Evolutionary conservation across 2,888 invertebrate genomes (phyloP).

Genomic region (Stenichneumon culpator): DNA sequence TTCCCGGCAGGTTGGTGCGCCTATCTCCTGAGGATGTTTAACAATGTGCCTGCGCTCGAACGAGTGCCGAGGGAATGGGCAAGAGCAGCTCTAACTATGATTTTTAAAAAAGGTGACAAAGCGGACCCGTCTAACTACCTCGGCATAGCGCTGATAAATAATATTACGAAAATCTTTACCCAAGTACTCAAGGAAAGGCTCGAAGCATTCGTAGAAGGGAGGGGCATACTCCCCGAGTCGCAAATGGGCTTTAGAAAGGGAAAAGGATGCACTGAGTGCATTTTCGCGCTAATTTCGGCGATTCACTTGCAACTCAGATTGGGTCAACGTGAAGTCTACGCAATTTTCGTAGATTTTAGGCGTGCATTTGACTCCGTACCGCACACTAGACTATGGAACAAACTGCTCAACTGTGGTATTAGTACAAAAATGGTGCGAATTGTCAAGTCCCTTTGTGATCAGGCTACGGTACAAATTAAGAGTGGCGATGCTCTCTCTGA

Average conservation of each 20-base stretch:
- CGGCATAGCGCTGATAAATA: constrained; percentile 57
- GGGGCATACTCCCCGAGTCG: constrained; percentile 48
- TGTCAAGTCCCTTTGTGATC: constrained; percentile 47
- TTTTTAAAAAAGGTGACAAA: constrained; percentile 58
- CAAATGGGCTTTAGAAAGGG: constrained; percentile 61
- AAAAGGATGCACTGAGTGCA: constrained; percentile 58
- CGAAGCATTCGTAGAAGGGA: constrained; percentile 38
- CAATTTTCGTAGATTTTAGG: constrained; percentile 58
- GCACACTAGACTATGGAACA: constrained; percentile 52
- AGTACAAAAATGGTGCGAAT: constrained; percentile 53
- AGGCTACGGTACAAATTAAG: constrained; percentile 43
- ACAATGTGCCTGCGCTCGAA: constrained; percentile 17
- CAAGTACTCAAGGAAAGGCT: constrained; percentile 46
- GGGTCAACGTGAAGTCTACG: constrained; percentile 33
- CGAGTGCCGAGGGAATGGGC: constrained; percentile 42
- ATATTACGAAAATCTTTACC: constrained; percentile 51
- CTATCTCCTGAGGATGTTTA: constrained; percentile 27
- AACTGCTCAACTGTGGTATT: constrained; percentile 37
- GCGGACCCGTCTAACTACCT: constrained; percentile 57
- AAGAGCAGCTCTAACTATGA: constrained; percentile 27
- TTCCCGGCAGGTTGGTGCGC: background rate
- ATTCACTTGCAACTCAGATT: constrained; percentile 48
- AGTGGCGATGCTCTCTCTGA: no score
- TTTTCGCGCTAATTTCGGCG: constrained; percentile 40
- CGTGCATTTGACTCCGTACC: constrained; percentile 56